phyloP scores from a whole-genome alignment of 2,888 invertebrate species.

The Argynnis bischoffii region DNA sequence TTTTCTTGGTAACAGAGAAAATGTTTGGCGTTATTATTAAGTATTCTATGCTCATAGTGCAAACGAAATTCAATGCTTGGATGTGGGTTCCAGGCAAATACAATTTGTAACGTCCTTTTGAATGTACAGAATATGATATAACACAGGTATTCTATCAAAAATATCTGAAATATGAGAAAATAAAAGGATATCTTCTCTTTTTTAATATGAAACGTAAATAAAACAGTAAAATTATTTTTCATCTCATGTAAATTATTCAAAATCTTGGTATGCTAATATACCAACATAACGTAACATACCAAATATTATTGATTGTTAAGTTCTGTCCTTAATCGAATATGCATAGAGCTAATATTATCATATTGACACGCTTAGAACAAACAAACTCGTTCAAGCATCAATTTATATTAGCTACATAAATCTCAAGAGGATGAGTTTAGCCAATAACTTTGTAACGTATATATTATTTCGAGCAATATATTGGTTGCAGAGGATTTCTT shows the following conservation, averaged over 20 bases:
- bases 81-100: no score
- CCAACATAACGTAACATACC: neutral
- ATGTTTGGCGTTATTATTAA: no score
- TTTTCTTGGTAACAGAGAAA: no score
- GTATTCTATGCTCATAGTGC: no score
- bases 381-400: slow-evolving; percentile 12
- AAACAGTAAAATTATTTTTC: neutral
- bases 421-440: slow-evolving; percentile 14
- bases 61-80: no score
- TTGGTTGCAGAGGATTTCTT: no score
- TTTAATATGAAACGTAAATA: neutral
- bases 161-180: no score
- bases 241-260: no score
- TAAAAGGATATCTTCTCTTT: no score
- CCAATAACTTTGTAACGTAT: slow-evolving; percentile 9
- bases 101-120: no score
- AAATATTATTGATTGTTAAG: neutral
- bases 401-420: slow-evolving; percentile 14
- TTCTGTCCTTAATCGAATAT: slow-evolving; percentile 10
- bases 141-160: no score
- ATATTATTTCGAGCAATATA: neutral
- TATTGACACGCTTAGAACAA: slow-evolving; percentile 11
- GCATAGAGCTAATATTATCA: slow-evolving; percentile 9
- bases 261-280: neutral
- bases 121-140: no score